Evolutionary conservation across 2,797 vertebrate species (phyloP).

Genomic region (Muscicapa comitata): DNA sequence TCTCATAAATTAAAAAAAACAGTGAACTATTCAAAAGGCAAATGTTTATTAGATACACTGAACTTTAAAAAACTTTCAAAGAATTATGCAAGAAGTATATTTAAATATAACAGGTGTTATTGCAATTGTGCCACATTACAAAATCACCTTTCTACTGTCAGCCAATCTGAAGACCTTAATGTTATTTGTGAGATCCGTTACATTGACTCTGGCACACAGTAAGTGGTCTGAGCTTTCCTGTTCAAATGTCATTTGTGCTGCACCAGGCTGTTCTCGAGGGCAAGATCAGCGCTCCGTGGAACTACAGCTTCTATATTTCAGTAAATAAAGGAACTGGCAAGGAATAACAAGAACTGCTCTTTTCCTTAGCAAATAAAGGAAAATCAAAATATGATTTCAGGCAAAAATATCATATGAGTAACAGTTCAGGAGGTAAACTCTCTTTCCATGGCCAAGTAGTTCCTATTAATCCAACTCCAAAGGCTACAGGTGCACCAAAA

Average conservation of each 20-base stretch:
- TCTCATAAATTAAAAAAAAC: neutral
- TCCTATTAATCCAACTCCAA: neutral
- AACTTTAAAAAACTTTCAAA: conserved; percentile 56
- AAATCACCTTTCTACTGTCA: conserved; percentile 16
- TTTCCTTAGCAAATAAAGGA: neutral
- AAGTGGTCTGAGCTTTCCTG: neutral
- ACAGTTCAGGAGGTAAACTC: conserved; percentile 29
- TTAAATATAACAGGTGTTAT: conserved; percentile 66
- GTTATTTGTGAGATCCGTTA: neutral
- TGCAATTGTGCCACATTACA: conserved; percentile 56
- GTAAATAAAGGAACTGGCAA: conserved; percentile 39
- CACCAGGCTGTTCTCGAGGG: conserved; percentile 34
- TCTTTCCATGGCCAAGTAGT: neutral
- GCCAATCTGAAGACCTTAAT: conserved; percentile 29
- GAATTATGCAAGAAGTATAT: conserved; percentile 67
- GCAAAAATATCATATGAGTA: neutral
- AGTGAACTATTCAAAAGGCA: conserved; percentile 64
- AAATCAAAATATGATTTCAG: neutral
- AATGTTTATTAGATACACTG: conserved; percentile 69
- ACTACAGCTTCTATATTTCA: neutral
- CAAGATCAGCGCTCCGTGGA: neutral
- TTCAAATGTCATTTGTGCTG: conserved; percentile 6
- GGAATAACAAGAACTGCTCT: neutral
- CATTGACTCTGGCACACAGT: neutral
- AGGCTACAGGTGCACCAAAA: conserved; percentile 16